Conservation (phyloP, 2,113 vertebrate genomes). For the Oreamnos americanus region DNA sequence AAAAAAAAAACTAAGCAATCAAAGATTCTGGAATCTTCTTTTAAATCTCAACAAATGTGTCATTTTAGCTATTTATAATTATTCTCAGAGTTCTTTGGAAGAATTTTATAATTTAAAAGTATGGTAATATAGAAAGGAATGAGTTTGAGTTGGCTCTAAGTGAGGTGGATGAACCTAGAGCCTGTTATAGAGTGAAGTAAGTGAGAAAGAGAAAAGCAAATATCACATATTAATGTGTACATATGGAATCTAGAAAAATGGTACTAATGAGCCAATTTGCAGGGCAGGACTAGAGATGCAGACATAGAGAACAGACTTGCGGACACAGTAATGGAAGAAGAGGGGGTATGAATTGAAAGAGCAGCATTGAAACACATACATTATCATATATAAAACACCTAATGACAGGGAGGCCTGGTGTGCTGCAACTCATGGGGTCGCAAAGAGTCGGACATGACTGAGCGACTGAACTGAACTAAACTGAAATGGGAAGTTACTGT, state of each 20-base stretch:
- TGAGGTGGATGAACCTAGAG: neutral
- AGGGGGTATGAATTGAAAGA: neutral
- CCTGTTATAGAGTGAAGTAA: neutral
- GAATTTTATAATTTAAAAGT: neutral
- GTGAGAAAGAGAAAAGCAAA: neutral
- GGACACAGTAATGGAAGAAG: neutral
- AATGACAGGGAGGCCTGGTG: too few relatives aligned
- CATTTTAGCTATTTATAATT: neutral
- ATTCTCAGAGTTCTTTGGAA: neutral
- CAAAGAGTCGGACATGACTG: too few relatives aligned
- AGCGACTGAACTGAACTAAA: too few relatives aligned
- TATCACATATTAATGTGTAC: neutral
- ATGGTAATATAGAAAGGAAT: neutral
- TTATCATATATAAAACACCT: neutral
- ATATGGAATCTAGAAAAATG: neutral
- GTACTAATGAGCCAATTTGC: neutral
- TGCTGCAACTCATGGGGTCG: too few relatives aligned
- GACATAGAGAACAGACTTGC: neutral
- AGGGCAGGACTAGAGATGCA: neutral
- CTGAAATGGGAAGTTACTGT: neutral
- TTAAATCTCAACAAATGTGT: neutral
- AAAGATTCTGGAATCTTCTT: conserved; percentile 20
- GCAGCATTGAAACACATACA: neutral
- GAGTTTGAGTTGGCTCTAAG: neutral
- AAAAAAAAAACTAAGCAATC: neutral